A percentile compares a stretch with the other conserved stretches of the same genome.
Conservation (phyloP, 2,888 invertebrate species). For the Dexiosoma caninum region DNA sequence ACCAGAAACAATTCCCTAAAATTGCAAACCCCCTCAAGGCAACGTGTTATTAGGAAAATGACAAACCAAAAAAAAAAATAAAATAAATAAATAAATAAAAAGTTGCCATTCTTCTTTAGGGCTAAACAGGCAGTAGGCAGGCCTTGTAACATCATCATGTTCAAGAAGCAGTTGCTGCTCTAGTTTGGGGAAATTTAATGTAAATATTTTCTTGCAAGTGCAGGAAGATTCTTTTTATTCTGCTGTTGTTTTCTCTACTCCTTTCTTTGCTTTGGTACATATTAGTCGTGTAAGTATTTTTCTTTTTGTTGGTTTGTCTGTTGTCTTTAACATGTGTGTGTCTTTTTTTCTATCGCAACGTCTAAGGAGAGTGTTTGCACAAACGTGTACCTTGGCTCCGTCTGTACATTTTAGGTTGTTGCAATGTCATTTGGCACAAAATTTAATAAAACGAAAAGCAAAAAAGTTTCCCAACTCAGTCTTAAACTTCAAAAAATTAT, state of each 20-base stretch:
- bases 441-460: background rate
- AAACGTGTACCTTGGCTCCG: background rate
- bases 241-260: background rate
- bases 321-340: conserved; percentile 10
- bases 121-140: background rate
- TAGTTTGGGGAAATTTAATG: conserved; percentile 52
- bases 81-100: too few species aligned
- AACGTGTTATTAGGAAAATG: conserved; percentile 39
- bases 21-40: conserved; percentile 7
- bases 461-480: conserved; percentile 12
- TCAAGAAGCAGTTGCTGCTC: background rate
- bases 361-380: background rate
- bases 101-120: background rate
- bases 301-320: conserved; percentile 22
- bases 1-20: conserved; percentile 5
- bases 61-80: background rate
- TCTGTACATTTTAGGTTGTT: conserved; percentile 41
- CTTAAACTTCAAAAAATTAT: conserved; percentile 51
- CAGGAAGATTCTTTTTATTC: background rate
- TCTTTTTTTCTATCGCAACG: background rate
- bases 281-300: conserved; percentile 29
- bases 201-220: conserved; percentile 54
- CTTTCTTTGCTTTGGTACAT: background rate
- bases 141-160: conserved; percentile 34
- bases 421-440: conserved; percentile 41